A percentile compares a stretch with the other conserved stretches of the same genome.
phyloP scores from a whole-genome alignment of 2,113 vertebrate species.

The Larimichthys crocea region DNA sequence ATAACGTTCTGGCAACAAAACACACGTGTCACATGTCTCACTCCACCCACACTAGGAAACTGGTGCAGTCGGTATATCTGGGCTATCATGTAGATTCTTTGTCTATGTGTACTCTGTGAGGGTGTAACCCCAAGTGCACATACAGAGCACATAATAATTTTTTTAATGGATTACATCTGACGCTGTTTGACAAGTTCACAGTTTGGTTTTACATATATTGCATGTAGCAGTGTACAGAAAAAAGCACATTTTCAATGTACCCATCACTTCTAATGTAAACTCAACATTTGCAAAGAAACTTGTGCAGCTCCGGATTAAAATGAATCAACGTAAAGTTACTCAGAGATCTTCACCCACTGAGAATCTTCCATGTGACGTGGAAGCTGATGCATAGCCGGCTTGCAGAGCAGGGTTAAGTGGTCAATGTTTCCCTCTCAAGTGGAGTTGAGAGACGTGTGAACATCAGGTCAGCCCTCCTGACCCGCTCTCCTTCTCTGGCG shows the following conservation, averaged over 20 bases:
- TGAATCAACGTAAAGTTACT: background rate
- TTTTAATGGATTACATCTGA: background rate
- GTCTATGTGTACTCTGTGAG: background rate
- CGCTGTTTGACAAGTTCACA: no score
- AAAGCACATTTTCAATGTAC: background rate
- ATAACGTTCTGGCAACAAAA: constrained; percentile 29
- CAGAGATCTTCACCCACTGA: background rate
- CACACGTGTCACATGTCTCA: background rate
- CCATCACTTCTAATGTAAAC: background rate
- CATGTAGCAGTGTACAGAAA: background rate
- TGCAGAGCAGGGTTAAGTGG: constrained; percentile 68
- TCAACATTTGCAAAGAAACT: background rate
- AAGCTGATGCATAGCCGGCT: constrained; percentile 7
- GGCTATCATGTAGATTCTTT: background rate
- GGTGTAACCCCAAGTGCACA: background rate
- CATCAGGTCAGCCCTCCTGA: constrained; percentile 61
- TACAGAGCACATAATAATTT: background rate
- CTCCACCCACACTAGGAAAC: constrained; percentile 33
- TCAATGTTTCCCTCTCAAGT: constrained; percentile 62
- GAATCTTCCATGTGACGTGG: constrained; percentile 17
- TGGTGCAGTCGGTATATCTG: background rate
- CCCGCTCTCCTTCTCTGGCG: constrained; percentile 28
- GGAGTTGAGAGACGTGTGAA: constrained; percentile 60
- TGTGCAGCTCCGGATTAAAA: background rate
- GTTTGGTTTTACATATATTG: no score